These are phyloP conservation scores for Poliocrania exsul DNA, from an alignment of 2,797 vertebrate genomes.

Conservation along the genomic window DNA sequence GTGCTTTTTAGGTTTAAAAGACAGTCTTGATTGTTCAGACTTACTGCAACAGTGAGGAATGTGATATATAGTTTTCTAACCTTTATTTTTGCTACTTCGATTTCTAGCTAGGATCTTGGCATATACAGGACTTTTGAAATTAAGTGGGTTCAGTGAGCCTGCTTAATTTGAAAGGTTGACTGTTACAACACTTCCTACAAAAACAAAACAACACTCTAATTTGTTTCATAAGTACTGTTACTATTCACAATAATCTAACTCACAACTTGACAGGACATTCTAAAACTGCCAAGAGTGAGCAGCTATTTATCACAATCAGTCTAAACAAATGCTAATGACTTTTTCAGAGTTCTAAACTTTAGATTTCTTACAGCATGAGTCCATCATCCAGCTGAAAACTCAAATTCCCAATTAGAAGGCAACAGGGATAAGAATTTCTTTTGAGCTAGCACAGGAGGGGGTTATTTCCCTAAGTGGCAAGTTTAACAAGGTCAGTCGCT, in stretches of 20 bases:
- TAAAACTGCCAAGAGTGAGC: constrained; percentile 6
- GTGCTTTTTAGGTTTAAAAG: background rate
- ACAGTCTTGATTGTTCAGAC: background rate
- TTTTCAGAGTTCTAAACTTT: constrained; percentile 18
- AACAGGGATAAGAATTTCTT: constrained; percentile 30
- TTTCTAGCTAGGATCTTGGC: background rate
- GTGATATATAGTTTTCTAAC: background rate
- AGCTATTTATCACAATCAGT: constrained; percentile 11
- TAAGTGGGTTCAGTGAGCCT: background rate
- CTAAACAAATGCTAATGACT: constrained; percentile 58
- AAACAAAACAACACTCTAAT: background rate
- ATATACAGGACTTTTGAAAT: background rate
- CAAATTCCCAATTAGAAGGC: constrained; percentile 33
- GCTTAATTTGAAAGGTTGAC: background rate
- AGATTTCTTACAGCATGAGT: constrained; percentile 16
- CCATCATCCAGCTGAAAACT: constrained; percentile 22
- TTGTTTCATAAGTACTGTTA: background rate
- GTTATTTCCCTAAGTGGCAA: constrained; percentile 6
- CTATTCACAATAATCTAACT: background rate
- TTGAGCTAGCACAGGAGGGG: constrained; percentile 52
- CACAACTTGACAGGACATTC: background rate
- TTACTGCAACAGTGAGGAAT: background rate
- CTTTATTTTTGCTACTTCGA: background rate
- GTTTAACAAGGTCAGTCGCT: constrained; percentile 24
- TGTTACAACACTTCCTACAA: background rate